phyloP scores from a whole-genome alignment of 1,140 invertebrate species.

The Eulimnadia texana region DNA sequence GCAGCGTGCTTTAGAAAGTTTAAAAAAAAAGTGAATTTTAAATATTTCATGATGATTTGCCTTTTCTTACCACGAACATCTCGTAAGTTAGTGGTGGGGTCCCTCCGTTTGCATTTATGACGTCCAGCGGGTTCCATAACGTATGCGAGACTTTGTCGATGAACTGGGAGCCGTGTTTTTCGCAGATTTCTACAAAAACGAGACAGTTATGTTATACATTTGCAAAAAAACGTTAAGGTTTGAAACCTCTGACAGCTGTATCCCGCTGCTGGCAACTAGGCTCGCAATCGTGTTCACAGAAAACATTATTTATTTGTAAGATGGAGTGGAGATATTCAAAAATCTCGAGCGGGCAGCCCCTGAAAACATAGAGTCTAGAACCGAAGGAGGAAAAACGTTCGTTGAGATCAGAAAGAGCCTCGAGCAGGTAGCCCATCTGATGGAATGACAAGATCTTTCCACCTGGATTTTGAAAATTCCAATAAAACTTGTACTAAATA shows the following conservation, averaged over 20 bases:
- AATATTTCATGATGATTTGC: background rate
- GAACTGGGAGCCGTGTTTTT: conserved; percentile 37
- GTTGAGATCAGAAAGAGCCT: conserved; percentile 50
- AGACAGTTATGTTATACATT: background rate
- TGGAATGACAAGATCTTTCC: conserved; percentile 5
- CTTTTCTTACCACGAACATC: conserved; percentile 41
- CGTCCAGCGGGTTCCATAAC: conserved; percentile 45
- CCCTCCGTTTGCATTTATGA: conserved; percentile 47
- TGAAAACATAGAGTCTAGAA: conserved; percentile 46
- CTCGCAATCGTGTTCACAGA: conserved; percentile 53
- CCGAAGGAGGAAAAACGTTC: conserved; percentile 40
- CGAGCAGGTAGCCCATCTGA: conserved; percentile 41
- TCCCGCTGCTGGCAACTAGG: conserved; percentile 50
- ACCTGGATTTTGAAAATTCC: too few relatives aligned
- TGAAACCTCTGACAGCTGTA: conserved; percentile 32
- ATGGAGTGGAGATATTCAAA: conserved; percentile 36
- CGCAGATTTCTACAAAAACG: conserved; percentile 31
- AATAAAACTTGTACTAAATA: too few relatives aligned
- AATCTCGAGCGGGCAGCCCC: conserved; percentile 43
- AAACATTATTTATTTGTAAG: conserved; percentile 23
- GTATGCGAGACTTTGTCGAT: conserved; percentile 49
- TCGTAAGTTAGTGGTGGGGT: conserved; percentile 52
- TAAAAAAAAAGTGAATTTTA: background rate
- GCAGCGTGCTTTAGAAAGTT: conserved; percentile 36
- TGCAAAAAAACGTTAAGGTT: background rate